Percentiles rank a stretch among this genome's conserved stretches.
Conservation (phyloP, 53 echinoderm and acorn worm species). For the Echinarachnius parma region DNA sequence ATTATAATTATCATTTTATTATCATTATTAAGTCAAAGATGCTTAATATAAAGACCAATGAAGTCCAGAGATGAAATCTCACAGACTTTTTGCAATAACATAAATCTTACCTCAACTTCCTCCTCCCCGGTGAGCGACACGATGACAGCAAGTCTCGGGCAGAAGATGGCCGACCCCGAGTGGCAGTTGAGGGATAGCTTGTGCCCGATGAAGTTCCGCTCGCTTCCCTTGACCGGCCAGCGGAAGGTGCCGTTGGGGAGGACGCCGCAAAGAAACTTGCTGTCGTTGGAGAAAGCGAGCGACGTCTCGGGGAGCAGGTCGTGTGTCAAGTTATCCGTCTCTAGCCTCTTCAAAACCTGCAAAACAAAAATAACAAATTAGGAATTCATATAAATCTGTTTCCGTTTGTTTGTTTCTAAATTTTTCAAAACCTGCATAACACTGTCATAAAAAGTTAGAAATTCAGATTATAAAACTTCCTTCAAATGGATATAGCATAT, state of each 20-base stretch:
- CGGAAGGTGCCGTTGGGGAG: slow-evolving; percentile 68
- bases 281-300: slow-evolving; percentile 65
- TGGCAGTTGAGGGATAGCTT: slow-evolving; percentile 54
- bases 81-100: too few species aligned
- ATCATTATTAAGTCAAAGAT: too few species aligned
- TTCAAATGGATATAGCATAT: too few species aligned
- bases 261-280: slow-evolving; percentile 60
- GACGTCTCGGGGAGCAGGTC: background rate
- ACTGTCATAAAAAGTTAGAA: too few species aligned
- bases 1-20: too few species aligned
- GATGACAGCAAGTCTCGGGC: slow-evolving; percentile 60
- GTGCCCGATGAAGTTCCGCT: slow-evolving; percentile 36
- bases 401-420: too few species aligned
- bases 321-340: slow-evolving; percentile 21
- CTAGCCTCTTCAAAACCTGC: slow-evolving; percentile 67
- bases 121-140: slow-evolving; percentile 45
- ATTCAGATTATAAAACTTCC: too few species aligned
- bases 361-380: background rate
- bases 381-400: too few species aligned
- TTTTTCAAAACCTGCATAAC: too few species aligned
- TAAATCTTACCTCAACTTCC: slow-evolving; percentile 52
- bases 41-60: too few species aligned
- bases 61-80: too few species aligned
- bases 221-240: slow-evolving; percentile 65
- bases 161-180: slow-evolving; percentile 37